Percentiles rank a stretch among this genome's conserved stretches.
Evolutionary conservation across 2,797 vertebrate species (phyloP).

Genomic region (Eurystomus glaucurus): DNA sequence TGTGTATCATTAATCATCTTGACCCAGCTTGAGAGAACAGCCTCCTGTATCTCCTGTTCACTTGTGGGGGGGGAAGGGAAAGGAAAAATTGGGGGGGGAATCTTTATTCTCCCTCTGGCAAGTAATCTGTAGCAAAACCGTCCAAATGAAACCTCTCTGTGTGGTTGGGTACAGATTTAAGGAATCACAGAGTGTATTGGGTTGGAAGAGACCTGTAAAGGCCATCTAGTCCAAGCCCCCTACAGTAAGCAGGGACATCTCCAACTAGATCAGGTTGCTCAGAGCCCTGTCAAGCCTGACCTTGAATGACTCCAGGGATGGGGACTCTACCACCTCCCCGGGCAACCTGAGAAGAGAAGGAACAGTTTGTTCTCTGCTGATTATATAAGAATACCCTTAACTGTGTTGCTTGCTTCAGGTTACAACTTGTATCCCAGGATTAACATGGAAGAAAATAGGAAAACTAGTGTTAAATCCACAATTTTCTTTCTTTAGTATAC

Average conservation of each 20-base stretch:
- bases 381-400: conserved; percentile 50
- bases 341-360: not conserved
- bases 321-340: too few species aligned
- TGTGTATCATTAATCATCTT: not conserved
- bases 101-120: conserved; percentile 1
- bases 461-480: not conserved
- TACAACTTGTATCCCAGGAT: not conserved
- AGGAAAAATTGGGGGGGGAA: not conserved
- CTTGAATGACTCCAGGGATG: too few species aligned
- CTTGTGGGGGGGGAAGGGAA: not conserved
- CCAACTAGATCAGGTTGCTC: too few species aligned
- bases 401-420: conserved; percentile 33
- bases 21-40: not conserved
- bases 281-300: too few species aligned
- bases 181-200: not conserved
- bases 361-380: conserved; percentile 46
- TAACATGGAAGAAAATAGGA: not conserved
- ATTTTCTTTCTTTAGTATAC: not conserved
- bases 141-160: not conserved
- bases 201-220: too few species aligned
- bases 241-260: too few species aligned
- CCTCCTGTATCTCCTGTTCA: not conserved
- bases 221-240: too few species aligned
- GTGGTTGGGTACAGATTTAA: conserved; percentile 16
- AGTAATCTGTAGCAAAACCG: not conserved